Conservation (phyloP, 2,888 invertebrate genomes). For the Lomographa bimaculata region DNA sequence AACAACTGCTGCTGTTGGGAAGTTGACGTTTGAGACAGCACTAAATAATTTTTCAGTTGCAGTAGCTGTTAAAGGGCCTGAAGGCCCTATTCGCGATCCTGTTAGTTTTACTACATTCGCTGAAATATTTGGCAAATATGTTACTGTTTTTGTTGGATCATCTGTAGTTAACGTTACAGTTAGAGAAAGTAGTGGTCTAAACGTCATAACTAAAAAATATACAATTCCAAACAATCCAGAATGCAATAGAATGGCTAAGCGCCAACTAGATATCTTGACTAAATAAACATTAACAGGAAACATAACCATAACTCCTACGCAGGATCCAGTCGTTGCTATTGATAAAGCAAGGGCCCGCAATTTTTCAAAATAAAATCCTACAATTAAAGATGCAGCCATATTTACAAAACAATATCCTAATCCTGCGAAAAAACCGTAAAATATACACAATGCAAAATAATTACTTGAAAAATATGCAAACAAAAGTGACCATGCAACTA, state of each 20-base stretch:
- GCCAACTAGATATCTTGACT: constrained; percentile 62
- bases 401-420: constrained; percentile 65
- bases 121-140: constrained; percentile 60
- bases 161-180: constrained; percentile 57
- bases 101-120: constrained; percentile 32
- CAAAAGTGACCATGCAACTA: constrained; percentile 55
- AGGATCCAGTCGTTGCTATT: constrained; percentile 62
- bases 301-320: constrained; percentile 64
- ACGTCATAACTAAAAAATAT: constrained; percentile 66
- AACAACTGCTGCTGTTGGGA: constrained; percentile 67
- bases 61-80: constrained; percentile 38
- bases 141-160: constrained; percentile 64
- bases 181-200: constrained; percentile 62
- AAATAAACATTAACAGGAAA: constrained; percentile 61
- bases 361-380: constrained; percentile 75
- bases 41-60: constrained; percentile 45
- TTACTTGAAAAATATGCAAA: constrained; percentile 57
- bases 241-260: constrained; percentile 60
- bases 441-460: constrained; percentile 50
- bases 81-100: constrained; percentile 41
- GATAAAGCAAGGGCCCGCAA: constrained; percentile 63
- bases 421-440: constrained; percentile 63
- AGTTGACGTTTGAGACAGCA: constrained; percentile 56
- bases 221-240: constrained; percentile 60
- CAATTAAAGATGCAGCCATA: constrained; percentile 60